Conservation (phyloP, 2,888 invertebrate species). For the Thecocarcelia acutangulata region DNA sequence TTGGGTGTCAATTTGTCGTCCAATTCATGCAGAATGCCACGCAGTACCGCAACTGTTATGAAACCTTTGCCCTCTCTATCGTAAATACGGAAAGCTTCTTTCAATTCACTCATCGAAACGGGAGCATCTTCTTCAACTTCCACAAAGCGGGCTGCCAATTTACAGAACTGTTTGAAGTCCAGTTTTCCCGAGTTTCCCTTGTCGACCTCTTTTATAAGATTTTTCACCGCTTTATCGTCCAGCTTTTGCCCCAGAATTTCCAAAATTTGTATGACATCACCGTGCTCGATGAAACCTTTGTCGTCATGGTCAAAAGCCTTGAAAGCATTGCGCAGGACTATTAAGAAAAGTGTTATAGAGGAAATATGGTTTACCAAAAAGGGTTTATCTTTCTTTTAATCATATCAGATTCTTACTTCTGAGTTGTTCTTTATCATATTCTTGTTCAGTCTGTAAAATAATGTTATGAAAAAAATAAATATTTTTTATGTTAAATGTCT, state of each 20-base stretch:
- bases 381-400: too few species aligned
- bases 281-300: constrained; percentile 90
- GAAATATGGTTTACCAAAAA: too few species aligned
- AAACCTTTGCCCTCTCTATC: constrained; percentile 97
- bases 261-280: constrained; percentile 92
- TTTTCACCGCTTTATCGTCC: constrained; percentile 89
- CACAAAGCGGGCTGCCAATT: constrained; percentile 92
- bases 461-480: not conserved
- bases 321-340: constrained; percentile 94
- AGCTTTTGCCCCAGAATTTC: constrained; percentile 94
- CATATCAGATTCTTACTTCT: constrained; percentile 84
- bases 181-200: constrained; percentile 90
- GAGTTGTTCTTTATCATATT: constrained; percentile 89
- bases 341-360: not conserved
- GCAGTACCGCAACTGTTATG: constrained; percentile 91
- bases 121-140: constrained; percentile 95
- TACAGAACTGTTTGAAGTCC: constrained; percentile 94
- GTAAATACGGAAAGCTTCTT: constrained; percentile 97
- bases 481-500: not conserved
- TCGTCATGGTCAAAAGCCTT: constrained; percentile 95
- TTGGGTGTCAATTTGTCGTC: constrained; percentile 94
- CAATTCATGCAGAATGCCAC: constrained; percentile 94
- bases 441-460: constrained; percentile 84
- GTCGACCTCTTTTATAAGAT: constrained; percentile 93
- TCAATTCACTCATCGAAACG: constrained; percentile 92